A percentile compares a stretch with the other conserved stretches of the same genome.
phyloP scores from a whole-genome alignment of 2,888 invertebrate genomes.

The Drosophila niveifrons region DNA sequence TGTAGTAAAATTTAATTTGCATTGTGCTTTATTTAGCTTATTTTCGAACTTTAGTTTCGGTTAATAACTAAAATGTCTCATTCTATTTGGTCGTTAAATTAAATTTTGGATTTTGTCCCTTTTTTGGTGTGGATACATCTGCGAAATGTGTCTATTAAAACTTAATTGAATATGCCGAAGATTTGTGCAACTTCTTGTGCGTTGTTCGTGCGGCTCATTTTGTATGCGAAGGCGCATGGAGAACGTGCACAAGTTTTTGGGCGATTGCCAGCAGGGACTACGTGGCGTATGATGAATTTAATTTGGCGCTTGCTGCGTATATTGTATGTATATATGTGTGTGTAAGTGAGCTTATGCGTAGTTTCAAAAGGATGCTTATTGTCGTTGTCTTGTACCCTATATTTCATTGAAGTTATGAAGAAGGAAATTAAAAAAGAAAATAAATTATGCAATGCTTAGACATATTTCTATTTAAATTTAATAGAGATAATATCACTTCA shows the following conservation, averaged over 20 bases:
- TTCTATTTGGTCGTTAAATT: slow-evolving; percentile 19
- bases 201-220: slow-evolving; percentile 53
- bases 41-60: slow-evolving; percentile 4
- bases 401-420: not conserved
- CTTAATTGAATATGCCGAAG: slow-evolving; percentile 68
- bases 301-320: slow-evolving; percentile 31
- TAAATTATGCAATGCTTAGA: not conserved
- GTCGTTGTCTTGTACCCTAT: slow-evolving; percentile 20
- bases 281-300: slow-evolving; percentile 70
- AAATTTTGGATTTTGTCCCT: slow-evolving; percentile 26
- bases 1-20: too few species aligned
- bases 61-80: slow-evolving; percentile 7
- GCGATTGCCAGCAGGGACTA: slow-evolving; percentile 34
- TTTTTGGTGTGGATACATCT: slow-evolving; percentile 21
- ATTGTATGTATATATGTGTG: not conserved
- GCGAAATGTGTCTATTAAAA: slow-evolving; percentile 57
- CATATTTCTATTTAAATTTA: not conserved
- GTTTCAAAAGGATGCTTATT: slow-evolving; percentile 23
- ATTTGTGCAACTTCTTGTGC: slow-evolving; percentile 50
- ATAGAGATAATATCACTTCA: not conserved
- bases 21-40: not conserved
- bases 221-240: slow-evolving; percentile 59
- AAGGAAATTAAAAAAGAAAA: not conserved
- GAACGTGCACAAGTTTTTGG: slow-evolving; percentile 55
- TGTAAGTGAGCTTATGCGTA: slow-evolving; percentile 13